Percentiles rank a stretch among this genome's conserved stretches.
phyloP scores from a whole-genome alignment of 2,797 vertebrate genomes.

The Agapornis canus region DNA sequence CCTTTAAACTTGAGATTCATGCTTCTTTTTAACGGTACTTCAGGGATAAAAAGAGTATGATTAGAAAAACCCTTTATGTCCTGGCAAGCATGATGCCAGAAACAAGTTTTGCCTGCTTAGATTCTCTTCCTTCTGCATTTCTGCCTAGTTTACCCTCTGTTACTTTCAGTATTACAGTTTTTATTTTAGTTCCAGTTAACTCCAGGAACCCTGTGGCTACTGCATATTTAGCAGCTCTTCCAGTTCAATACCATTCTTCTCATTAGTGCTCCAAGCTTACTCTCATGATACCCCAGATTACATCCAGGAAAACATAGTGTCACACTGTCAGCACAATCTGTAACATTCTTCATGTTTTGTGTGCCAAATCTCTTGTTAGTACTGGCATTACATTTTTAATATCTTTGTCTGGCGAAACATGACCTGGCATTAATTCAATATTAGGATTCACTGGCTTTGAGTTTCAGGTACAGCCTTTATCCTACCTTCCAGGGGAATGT shows the following conservation, averaged over 20 bases:
- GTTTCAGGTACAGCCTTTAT: slow-evolving; percentile 53
- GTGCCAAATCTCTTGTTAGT: slow-evolving; percentile 46
- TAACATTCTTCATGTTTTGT: slow-evolving; percentile 37
- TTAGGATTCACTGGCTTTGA: slow-evolving; percentile 29
- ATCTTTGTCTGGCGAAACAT: slow-evolving; percentile 60
- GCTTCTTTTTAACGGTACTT: slow-evolving; percentile 3
- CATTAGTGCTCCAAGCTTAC: slow-evolving; percentile 61
- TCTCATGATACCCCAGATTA: slow-evolving; percentile 69
- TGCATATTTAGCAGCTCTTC: slow-evolving; percentile 68
- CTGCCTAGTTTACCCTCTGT: slow-evolving; percentile 52
- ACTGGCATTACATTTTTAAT: slow-evolving; percentile 64
- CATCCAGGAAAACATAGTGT: slow-evolving; percentile 69
- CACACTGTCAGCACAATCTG: slow-evolving; percentile 67
- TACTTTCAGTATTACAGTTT: slow-evolving; percentile 8
- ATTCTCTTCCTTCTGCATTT: slow-evolving; percentile 33
- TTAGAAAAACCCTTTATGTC: slow-evolving; percentile 27
- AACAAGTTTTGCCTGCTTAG: slow-evolving; percentile 56
- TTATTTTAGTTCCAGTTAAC: slow-evolving; percentile 52
- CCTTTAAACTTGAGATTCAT: not conserved
- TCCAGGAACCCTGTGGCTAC: slow-evolving; percentile 65
- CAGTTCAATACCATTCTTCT: slow-evolving; percentile 64
- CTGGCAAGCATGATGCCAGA: slow-evolving; percentile 19
- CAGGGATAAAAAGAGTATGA: slow-evolving; percentile 17
- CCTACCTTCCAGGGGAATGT: slow-evolving; percentile 36
- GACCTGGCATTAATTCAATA: slow-evolving; percentile 35